Percentiles rank a stretch among this genome's conserved stretches.
These are phyloP conservation scores for Copsychus sechellarum DNA, from an alignment of 2,113 vertebrate species.

Conservation along the genomic window DNA sequence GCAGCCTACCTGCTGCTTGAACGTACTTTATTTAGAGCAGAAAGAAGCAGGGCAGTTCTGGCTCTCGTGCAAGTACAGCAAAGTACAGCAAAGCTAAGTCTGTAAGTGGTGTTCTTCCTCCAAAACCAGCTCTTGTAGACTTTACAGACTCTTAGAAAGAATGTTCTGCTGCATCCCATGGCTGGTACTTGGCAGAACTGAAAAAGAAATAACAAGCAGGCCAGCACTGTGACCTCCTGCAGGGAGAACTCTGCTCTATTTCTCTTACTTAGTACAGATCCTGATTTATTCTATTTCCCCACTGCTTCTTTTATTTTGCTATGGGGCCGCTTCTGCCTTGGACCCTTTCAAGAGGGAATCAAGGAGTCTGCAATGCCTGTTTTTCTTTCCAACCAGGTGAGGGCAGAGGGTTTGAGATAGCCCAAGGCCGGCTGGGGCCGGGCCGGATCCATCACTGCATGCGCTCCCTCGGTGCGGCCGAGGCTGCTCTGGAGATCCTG, in stretches of 20 bases:
- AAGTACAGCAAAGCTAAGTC: background rate
- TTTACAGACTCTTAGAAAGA: background rate
- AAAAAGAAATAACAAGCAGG: background rate
- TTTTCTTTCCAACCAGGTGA: conserved; percentile 77
- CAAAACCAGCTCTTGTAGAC: background rate
- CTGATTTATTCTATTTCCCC: background rate
- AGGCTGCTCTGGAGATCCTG: conserved; percentile 82
- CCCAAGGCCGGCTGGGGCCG: conserved; percentile 88
- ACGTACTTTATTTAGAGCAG: background rate
- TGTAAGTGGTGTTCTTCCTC: background rate
- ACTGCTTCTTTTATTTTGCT: background rate
- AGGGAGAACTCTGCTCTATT: background rate
- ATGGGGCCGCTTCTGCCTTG: background rate
- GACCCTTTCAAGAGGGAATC: background rate
- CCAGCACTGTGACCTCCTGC: background rate
- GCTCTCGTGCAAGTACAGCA: background rate
- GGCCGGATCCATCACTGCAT: conserved; percentile 94
- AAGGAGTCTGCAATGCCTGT: background rate
- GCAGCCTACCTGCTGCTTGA: background rate
- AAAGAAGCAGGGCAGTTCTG: background rate
- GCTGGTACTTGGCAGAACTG: background rate
- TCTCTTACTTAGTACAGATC: background rate
- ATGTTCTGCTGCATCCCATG: background rate
- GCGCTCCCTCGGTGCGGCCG: conserved; percentile 83
- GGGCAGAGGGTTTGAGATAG: conserved; percentile 90